phyloP scores from a whole-genome alignment of 2,113 vertebrate species.

The Notarius quadriscutis region DNA sequence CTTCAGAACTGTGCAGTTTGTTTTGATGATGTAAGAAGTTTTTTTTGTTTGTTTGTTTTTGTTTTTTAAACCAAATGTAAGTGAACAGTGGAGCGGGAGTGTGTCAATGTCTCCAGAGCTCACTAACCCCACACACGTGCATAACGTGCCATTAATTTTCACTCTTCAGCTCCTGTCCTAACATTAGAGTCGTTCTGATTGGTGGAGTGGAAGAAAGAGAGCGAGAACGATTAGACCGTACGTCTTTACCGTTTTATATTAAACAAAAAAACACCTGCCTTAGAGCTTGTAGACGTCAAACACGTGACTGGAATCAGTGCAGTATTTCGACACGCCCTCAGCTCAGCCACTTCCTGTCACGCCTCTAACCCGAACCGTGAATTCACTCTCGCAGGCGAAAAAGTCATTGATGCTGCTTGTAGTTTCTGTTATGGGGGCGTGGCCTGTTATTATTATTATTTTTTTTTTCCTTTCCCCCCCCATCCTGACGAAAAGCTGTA shows the following conservation, averaged over 20 bases:
- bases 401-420: not conserved
- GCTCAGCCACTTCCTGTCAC: not conserved
- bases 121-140: not conserved
- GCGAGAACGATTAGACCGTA: constrained; percentile 6
- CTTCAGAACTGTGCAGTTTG: not conserved
- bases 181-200: not conserved
- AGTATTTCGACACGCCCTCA: not conserved
- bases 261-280: constrained; percentile 14
- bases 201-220: not conserved
- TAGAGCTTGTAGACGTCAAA: constrained; percentile 25
- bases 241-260: constrained; percentile 16
- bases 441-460: not conserved
- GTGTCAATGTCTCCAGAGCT: not conserved
- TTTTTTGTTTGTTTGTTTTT: not conserved
- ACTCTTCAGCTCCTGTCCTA: constrained; percentile 6
- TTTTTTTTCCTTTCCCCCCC: too few species aligned
- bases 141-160: constrained; percentile 16
- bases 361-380: not conserved
- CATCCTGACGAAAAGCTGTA: not conserved
- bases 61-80: not conserved
- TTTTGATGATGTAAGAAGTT: not conserved
- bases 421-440: not conserved
- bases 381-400: not conserved
- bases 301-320: not conserved
- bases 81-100: not conserved